Evolutionary conservation across 2,888 invertebrate species (phyloP).

Genomic region (Nipponacmea schrenckii): DNA sequence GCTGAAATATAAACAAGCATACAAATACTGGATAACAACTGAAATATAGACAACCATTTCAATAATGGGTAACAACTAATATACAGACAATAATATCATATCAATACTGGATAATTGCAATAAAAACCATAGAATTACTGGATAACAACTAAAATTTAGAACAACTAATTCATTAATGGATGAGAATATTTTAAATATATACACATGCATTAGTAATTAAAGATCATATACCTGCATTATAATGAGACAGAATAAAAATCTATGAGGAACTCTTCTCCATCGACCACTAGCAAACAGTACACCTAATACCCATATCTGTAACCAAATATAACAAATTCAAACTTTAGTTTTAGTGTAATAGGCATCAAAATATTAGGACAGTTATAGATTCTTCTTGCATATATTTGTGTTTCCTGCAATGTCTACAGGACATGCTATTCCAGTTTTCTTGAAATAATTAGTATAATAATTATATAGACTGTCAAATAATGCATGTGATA

Average conservation of each 20-base stretch:
- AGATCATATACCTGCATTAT: slow-evolving; percentile 78
- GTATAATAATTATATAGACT: too few species aligned
- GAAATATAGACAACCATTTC: neutral
- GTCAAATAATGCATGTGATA: too few species aligned
- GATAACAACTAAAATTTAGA: neutral
- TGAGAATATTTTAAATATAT: too few species aligned
- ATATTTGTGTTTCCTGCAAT: too few species aligned
- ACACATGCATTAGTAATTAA: slow-evolving; percentile 73
- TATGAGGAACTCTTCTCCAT: slow-evolving; percentile 83
- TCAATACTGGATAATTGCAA: slow-evolving; percentile 65
- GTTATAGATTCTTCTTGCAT: too few species aligned
- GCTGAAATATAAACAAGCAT: slow-evolving; percentile 43
- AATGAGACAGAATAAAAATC: slow-evolving; percentile 81
- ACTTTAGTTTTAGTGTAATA: too few species aligned
- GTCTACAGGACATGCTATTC: too few species aligned
- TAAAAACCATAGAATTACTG: neutral
- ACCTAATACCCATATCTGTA: slow-evolving; percentile 77
- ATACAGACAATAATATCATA: neutral
- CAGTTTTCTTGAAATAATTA: too few species aligned
- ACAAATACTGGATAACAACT: neutral
- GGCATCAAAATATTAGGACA: too few species aligned
- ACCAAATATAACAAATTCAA: neutral
- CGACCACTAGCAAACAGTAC: slow-evolving; percentile 81
- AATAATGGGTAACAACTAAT: slow-evolving; percentile 67
- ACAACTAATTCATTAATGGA: slow-evolving; percentile 60